phyloP scores from a whole-genome alignment of 2,113 vertebrate species.

The Pristiophorus japonicus region DNA sequence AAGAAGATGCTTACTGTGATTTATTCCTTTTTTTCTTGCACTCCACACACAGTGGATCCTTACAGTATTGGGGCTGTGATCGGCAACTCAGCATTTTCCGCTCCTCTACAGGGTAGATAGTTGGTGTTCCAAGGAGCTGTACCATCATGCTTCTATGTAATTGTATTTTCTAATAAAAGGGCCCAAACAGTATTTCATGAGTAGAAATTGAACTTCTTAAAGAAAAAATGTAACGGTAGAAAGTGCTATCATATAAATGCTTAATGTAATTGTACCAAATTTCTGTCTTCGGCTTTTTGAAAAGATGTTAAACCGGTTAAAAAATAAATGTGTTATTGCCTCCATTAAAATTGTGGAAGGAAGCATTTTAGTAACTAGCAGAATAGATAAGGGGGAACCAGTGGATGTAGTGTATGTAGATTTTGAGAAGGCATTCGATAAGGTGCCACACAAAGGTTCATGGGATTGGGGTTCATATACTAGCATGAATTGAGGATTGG shows the following conservation, averaged over 20 bases:
- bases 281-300: not conserved
- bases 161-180: not conserved
- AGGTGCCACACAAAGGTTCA: too few relatives aligned
- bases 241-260: not conserved
- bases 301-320: not conserved
- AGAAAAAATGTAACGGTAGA: not conserved
- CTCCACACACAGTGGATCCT: not conserved
- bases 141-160: not conserved
- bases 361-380: not conserved
- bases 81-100: not conserved
- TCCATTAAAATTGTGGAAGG: not conserved
- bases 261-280: not conserved
- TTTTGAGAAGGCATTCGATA: too few relatives aligned
- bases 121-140: not conserved
- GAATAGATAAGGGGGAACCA: too few relatives aligned
- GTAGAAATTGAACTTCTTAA: not conserved
- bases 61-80: not conserved
- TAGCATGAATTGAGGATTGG: too few relatives aligned
- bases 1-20: not conserved
- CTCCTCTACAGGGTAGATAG: not conserved
- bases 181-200: not conserved
- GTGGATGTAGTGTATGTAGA: too few relatives aligned
- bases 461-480: too few relatives aligned
- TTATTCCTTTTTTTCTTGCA: not conserved
- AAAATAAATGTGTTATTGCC: not conserved